phyloP scores from a whole-genome alignment of 2,113 vertebrate genomes.

The Hypanus sabinus region DNA sequence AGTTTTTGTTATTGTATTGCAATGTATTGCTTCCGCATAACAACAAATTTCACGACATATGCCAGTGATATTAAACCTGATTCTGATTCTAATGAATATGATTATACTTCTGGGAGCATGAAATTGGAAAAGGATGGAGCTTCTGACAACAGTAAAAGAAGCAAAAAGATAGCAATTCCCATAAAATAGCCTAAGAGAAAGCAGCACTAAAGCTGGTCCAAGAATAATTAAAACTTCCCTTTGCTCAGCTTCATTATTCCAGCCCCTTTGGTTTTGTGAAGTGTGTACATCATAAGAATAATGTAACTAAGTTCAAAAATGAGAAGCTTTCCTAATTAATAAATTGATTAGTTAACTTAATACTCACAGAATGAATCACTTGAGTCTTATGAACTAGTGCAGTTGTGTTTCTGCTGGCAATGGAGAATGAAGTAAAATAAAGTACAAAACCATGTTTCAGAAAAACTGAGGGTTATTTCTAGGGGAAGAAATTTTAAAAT shows the following conservation, averaged over 20 bases:
- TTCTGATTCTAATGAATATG: not conserved
- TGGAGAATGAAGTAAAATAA: not conserved
- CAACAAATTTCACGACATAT: too few species aligned
- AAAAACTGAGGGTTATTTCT: conserved; percentile 14
- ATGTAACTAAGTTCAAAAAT: not conserved
- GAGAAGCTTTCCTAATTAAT: not conserved
- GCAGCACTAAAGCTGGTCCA: not conserved
- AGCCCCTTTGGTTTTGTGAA: not conserved
- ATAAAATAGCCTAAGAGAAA: not conserved
- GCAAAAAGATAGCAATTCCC: not conserved
- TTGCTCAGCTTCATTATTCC: not conserved
- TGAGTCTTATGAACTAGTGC: not conserved
- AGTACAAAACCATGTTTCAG: conserved; percentile 13
- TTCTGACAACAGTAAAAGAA: not conserved
- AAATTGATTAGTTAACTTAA: conserved; percentile 1
- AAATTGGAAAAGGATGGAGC: not conserved
- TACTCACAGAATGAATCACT: not conserved
- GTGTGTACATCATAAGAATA: not conserved
- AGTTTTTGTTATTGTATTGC: too few species aligned
- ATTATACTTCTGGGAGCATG: not conserved
- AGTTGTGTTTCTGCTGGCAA: conserved; percentile 25
- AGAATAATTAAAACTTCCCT: not conserved
- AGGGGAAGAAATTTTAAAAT: conserved; percentile 25
- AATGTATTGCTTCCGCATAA: too few species aligned
- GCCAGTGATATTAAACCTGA: too few species aligned